Base-by-base conservation (phyloP, 2,113 vertebrate genomes). In the Capreolus pygargus region DNA sequence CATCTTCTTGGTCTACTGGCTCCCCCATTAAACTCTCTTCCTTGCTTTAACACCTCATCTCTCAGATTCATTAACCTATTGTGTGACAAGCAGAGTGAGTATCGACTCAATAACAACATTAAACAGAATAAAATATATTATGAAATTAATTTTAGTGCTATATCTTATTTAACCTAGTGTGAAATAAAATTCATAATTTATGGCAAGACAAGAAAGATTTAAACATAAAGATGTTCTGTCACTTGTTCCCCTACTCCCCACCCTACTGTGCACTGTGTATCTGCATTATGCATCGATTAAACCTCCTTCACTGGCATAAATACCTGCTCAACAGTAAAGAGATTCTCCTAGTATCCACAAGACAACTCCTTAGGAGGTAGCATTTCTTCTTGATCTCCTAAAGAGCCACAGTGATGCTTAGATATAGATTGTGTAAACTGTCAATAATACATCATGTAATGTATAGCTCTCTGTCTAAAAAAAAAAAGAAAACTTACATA, bases 31-130 rank as follows among this genome's bases (percentile, higher is more conserved):
- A 70, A 36, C 9, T 12, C 5, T 70, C 64, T 70, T 70, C n/a
- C n/a, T 70, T 70, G 17, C n/a, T 8, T 36, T 70, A 70, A 70
- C 64, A 70, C 10, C 17, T 70, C n/a, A 21, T 70, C 19, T 70
- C n/a, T 70, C 67, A 70, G 67, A 39, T 39, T 70, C 19, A 39
- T 23, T 70, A n/a, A 10, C 19, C n/a, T 70, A 70, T 70, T 39
- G 4, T 70, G 19, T 70, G n/a, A 9, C 0, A 0, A 39, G 67
- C 67, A 39, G 9, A 36, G 67, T 0, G 2, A 70, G 9, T 12
- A 23, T 70, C 0, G 0, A 70, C 11, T 70, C 19, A 70, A 39
- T 60, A 81, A 2, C 10, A 88, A 54, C 6, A 52, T 50, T 82
- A 50, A 86, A 36, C 86, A 83, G 11, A 61, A 78, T 30, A 82